Conservation (phyloP, 2,113 vertebrate species). For the Lipotes vexillifer region DNA sequence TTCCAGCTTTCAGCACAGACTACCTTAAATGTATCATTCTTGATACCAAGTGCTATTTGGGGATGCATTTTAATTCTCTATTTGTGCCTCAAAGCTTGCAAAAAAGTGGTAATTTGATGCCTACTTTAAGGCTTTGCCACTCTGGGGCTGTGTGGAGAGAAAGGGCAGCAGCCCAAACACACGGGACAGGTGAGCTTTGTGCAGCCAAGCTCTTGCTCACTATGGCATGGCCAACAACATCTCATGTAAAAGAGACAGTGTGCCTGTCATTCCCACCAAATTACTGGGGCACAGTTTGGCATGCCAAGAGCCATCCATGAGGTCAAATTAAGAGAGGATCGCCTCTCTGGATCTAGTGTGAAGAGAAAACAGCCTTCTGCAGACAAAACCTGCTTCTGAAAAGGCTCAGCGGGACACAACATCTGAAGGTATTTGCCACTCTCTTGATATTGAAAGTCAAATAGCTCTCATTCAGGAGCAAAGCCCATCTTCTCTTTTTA, state of each 20-base stretch:
- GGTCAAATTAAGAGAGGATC: slow-evolving; percentile 53
- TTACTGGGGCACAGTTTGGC: not conserved
- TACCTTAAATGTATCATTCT: not conserved
- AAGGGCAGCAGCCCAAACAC: not conserved
- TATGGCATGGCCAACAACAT: not conserved
- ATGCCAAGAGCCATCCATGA: not conserved
- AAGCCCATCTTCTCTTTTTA: slow-evolving; percentile 57
- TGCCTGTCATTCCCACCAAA: slow-evolving; percentile 26
- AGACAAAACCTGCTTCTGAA: slow-evolving; percentile 72
- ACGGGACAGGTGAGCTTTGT: not conserved
- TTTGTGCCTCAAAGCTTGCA: not conserved
- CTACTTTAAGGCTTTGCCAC: not conserved
- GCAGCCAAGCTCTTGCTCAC: not conserved
- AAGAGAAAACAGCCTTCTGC: slow-evolving; percentile 59
- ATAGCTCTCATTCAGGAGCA: slow-evolving; percentile 67
- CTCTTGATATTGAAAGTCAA: slow-evolving; percentile 70
- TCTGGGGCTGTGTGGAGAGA: not conserved
- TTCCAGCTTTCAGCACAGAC: not conserved
- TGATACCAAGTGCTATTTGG: not conserved
- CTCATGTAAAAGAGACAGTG: not conserved
- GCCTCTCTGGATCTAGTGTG: slow-evolving; percentile 4
- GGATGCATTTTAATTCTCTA: not conserved
- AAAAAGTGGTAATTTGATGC: not conserved
- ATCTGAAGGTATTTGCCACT: slow-evolving; percentile 60
- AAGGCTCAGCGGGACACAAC: slow-evolving; percentile 62